Evolutionary conservation across 2,797 vertebrate genomes (phyloP).

Genomic region (Diplodus puntazzo): DNA sequence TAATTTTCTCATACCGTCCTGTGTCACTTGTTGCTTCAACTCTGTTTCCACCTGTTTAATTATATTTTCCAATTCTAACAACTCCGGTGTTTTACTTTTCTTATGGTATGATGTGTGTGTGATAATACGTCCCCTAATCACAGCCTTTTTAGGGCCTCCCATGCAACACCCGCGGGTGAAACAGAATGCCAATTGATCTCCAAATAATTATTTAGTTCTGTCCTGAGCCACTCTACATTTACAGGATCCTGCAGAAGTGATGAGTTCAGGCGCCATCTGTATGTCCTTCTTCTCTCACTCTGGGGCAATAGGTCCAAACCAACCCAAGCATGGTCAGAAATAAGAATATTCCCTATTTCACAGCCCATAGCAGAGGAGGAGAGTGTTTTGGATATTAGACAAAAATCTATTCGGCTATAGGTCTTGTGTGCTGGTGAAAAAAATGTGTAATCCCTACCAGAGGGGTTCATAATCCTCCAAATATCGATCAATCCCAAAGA

Average conservation of each 20-base stretch:
- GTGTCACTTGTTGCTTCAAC: neutral
- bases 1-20: neutral
- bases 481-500: neutral
- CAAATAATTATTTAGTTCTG: neutral
- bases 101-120: neutral
- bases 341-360: neutral
- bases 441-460: neutral
- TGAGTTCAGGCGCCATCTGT: neutral
- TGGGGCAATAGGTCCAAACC: neutral
- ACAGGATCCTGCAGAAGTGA: neutral
- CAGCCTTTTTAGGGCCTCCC: constrained; percentile 12
- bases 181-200: neutral
- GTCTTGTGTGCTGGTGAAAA: neutral
- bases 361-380: neutral
- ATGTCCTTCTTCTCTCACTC: too few species aligned
- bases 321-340: constrained; percentile 6
- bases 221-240: neutral
- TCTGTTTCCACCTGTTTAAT: neutral
- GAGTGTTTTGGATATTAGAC: neutral
- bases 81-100: neutral
- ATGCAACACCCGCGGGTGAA: neutral
- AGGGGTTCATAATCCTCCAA: neutral
- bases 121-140: constrained; percentile 15
- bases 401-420: neutral
- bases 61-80: neutral